Conservation (phyloP, 1,140 invertebrate species). For the Sycophaga agraensis region DNA sequence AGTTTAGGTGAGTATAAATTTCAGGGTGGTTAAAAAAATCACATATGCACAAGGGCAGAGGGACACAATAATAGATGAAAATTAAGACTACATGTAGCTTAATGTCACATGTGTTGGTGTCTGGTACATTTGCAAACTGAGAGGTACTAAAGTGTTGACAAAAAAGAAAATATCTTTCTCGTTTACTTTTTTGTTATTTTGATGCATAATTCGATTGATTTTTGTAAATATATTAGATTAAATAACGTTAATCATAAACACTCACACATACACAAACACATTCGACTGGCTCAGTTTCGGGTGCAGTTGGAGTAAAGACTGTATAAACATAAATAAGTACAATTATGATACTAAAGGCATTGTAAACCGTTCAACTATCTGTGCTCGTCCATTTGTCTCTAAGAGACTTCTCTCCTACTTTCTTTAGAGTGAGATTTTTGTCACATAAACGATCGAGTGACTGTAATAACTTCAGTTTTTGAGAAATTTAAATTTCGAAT, state of each 20-base stretch:
- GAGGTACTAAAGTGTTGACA: not conserved
- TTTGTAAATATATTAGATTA: constrained; percentile 29
- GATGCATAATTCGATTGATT: constrained; percentile 7
- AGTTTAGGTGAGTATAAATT: not conserved
- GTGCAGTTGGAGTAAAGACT: constrained; percentile 7
- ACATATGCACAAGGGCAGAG: constrained; percentile 10
- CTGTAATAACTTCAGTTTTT: too few relatives aligned
- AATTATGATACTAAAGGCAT: constrained; percentile 35
- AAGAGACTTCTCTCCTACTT: constrained; percentile 7
- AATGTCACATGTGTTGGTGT: not conserved
- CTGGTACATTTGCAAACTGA: constrained; percentile 4
- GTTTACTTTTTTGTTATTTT: constrained; percentile 11
- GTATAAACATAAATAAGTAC: constrained; percentile 23
- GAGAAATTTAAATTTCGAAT: not conserved
- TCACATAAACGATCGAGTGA: too few relatives aligned
- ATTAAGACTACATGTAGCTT: constrained; percentile 1
- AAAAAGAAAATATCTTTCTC: not conserved
- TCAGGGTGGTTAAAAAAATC: not conserved
- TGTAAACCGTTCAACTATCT: constrained; percentile 33
- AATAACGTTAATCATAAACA: constrained; percentile 13
- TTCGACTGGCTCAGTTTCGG: not conserved
- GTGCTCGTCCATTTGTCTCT: not conserved
- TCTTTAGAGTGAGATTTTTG: constrained; percentile 1
- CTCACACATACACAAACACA: not conserved
- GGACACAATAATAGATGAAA: not conserved